These are phyloP conservation scores for Drosophila pegasa DNA, from an alignment of 2,888 invertebrate species.

Conservation along the genomic window DNA sequence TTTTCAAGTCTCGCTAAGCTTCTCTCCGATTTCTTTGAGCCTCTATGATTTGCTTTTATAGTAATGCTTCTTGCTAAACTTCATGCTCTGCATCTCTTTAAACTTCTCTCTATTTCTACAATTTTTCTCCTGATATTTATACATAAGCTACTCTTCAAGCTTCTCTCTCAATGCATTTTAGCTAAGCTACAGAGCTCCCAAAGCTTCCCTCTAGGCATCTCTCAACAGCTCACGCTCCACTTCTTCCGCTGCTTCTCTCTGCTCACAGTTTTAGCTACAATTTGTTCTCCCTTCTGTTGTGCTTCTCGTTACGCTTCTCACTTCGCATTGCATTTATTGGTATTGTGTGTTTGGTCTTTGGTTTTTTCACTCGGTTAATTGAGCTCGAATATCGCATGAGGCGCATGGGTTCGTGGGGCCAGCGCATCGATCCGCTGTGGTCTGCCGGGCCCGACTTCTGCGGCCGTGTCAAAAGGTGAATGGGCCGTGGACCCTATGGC, in stretches of 20 bases:
- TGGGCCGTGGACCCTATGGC: conserved; percentile 41
- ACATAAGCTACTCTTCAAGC: no score
- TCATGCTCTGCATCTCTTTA: not conserved
- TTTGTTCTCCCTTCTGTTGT: not conserved
- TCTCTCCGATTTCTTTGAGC: no score
- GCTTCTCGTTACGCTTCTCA: not conserved
- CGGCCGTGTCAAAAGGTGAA: conserved; percentile 58
- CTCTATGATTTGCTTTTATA: no score
- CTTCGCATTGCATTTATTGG: not conserved
- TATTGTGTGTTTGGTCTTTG: not conserved
- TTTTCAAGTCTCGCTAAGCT: not conserved
- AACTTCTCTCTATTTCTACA: no score
- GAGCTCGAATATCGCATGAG: not conserved
- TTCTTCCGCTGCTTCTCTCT: not conserved
- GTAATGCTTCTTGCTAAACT: not conserved
- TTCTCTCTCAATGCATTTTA: not conserved
- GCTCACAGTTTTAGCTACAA: not conserved
- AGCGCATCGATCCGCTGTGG: conserved; percentile 36
- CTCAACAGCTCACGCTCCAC: not conserved
- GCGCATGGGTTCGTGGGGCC: conserved; percentile 1
- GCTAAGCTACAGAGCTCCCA: not conserved
- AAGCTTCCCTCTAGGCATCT: not conserved
- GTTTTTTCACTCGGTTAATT: conserved; percentile 8
- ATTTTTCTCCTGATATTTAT: no score
- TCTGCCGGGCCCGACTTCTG: conserved; percentile 15